Evolutionary conservation across 1,140 invertebrate species (phyloP), one percentile per base, ranked within the genome.

Genomic region (Drosophila bifasciata): DNA sequence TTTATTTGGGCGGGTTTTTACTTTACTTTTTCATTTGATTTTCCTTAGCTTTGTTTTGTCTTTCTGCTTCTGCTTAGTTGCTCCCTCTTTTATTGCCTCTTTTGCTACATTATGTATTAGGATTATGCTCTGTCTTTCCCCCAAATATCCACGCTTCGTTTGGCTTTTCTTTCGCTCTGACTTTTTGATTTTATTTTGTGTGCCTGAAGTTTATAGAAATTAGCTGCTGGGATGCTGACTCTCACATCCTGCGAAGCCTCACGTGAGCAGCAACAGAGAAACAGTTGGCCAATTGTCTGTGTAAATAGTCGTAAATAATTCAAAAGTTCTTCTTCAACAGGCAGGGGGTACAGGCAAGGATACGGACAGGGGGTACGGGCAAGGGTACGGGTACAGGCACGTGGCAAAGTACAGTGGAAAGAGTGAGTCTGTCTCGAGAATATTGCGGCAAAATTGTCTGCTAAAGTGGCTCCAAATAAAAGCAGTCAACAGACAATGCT

Each of bases 301-400:
- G 76, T 76, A 84, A 84, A 83, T 75, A 67, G 70, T 84, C 59
- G 69, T 83, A 83, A 83, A 84, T 84, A 84, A 79, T 83, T 83
- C 25, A 78, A 49, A 75, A 48, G 28, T 52, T 60, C 40, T 63
- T 36, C 46, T 64, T 40, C 41, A 60, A 71, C 55, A 80, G 79
- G 43, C 53, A 21, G 0, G 19, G n/a, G 19, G 19, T 3, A 21
- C 19, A 3, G 19, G 19, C 2, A 21, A n/a, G n/a, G n/a, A n/a
- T n/a, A 21, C 19, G 19, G 19, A 21, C 19, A 21, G 0, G 19
- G 19, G 19, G 19, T 3, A 21, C 19, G 19, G 19, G 19, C 2
- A 21, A 3, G n/a, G 19, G 19, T 3, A 21, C 19, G 19, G 19
- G 19, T 0, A 21, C 55, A 76, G 79, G 39, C 53, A 60, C 53